Base-by-base conservation (phyloP, 1,140 invertebrate species). In the Sitodiplosis mosellana region DNA sequence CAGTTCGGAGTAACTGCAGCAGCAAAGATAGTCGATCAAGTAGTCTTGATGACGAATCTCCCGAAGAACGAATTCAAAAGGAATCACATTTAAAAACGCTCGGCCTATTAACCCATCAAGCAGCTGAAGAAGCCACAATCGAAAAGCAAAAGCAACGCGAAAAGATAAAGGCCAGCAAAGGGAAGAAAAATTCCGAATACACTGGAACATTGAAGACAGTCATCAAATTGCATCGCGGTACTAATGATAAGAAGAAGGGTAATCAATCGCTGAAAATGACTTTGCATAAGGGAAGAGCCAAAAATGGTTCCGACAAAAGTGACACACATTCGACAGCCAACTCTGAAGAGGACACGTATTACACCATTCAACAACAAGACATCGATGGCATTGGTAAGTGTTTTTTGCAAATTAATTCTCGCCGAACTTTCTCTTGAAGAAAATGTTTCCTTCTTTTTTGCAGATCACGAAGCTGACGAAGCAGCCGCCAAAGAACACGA, bases 131-230 rank as follows among this genome's bases (percentile, higher is more conserved):
- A 53, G 67, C 60, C 48, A 75, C 63, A 52, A 65, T 70, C 18
- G 69, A 73, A 77, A 78, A 50, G 59, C 56, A 14, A 64, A 67
- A 33, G 63, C 68, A 33, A 60, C 59, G 1, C 4, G 14, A 49
- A 68, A 63, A 0, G 65, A 65, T 11, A 63, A 68, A 2, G 65
- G 70, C 34, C 69, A 69, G 0, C 69, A 63, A 3, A 67, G 60
- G 19, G 60, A 63, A 12, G 17, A 45, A 45, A 21, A 27, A 10
- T 33, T 12, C 10, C 14, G 64, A 58, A 37, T 83, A 78, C 52
- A 81, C 81, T 3, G 82, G 82, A 2, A 83, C 81, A 0, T 56
- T 85, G 37, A 87, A 85, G 55, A 83, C 81, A 18, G 75, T 85
- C 37, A 85, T 87, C 48, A 81, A 84, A 60, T 55, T 80, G 44